Base-by-base conservation (phyloP, 1,140 invertebrate genomes). In the Cephus cinctus region DNA sequence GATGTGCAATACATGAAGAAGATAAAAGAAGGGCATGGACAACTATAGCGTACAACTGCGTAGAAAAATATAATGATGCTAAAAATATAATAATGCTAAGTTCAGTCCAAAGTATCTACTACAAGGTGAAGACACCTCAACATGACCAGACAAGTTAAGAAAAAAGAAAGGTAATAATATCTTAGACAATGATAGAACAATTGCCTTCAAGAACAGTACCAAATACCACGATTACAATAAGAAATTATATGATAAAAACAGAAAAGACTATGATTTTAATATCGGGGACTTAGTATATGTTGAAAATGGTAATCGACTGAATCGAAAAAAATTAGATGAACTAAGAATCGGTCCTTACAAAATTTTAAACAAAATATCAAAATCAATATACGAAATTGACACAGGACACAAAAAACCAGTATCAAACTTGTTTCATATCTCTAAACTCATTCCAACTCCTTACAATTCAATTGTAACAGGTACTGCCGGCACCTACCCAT, bases 31-130 rank as follows among this genome's bases (percentile, higher is more conserved):
- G 15, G 54, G 48, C 62, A 35, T 70, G 65, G 70, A 55, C 67
- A 55, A 69, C 55, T 3, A 58, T 70, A 42, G 68, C 66, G 27
- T 38, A 59, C 8, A 36, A 63, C 31, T 71, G 68, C 52, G 41
- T 64, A 50, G 27, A 68, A 12, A 63, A 58, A 54, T 72, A 69
- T 56, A 70, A 72, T 59, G 52, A 67, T 14, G 70, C 65, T 5
- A 51, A 53, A 36, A 67, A 70, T 38, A 47, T 58, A 40, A 58
- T 67, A 2, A 68, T n/a, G n/a, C 65, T 27, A 54, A 51, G 9
- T 71, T 61, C 54, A 38, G 56, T 25, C 67, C 66, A 50, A 57
- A 50, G 43, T 70, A 69, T 46, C 36, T 69, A 44, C 44, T 69
- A 31, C n/a, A 68, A 50, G 66, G 63, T 20, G 56, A 36, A 35